phyloP scores from a whole-genome alignment of 1,140 invertebrate genomes.

The Euwallacea fornicatus region DNA sequence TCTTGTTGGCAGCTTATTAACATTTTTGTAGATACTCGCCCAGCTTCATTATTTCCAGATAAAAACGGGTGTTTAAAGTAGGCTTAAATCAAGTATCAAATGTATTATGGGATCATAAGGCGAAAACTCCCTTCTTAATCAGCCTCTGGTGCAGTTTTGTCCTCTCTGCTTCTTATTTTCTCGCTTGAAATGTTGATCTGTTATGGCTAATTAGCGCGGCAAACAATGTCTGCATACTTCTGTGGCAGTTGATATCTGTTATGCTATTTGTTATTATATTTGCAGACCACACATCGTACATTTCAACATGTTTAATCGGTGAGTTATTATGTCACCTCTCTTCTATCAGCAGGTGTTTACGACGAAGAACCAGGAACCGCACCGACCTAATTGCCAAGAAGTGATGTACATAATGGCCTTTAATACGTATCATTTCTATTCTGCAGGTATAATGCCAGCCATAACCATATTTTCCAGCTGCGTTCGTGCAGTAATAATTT shows the following conservation, averaged over 20 bases:
- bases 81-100: too few species aligned
- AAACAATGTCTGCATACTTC: conserved; percentile 39
- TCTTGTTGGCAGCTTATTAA: too few species aligned
- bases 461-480: conserved; percentile 23
- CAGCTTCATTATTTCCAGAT: too few species aligned
- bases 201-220: conserved; percentile 39
- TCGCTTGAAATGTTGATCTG: conserved; percentile 37
- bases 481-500: conserved; percentile 27
- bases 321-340: not conserved
- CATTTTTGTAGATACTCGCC: too few species aligned
- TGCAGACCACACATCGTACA: conserved; percentile 31
- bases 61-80: too few species aligned
- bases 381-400: conserved; percentile 1
- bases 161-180: conserved; percentile 27
- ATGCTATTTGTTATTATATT: conserved; percentile 40
- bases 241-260: conserved; percentile 40
- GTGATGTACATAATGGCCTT: not conserved
- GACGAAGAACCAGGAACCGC: too few species aligned
- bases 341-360: too few species aligned
- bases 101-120: not conserved
- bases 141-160: not conserved
- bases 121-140: conserved; percentile 6
- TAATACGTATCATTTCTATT: conserved; percentile 11
- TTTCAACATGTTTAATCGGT: conserved; percentile 24
- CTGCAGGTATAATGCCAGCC: conserved; percentile 9